Evolutionary conservation across 2,113 vertebrate species (phyloP).

Genomic region (Monarcha castaneiventris): DNA sequence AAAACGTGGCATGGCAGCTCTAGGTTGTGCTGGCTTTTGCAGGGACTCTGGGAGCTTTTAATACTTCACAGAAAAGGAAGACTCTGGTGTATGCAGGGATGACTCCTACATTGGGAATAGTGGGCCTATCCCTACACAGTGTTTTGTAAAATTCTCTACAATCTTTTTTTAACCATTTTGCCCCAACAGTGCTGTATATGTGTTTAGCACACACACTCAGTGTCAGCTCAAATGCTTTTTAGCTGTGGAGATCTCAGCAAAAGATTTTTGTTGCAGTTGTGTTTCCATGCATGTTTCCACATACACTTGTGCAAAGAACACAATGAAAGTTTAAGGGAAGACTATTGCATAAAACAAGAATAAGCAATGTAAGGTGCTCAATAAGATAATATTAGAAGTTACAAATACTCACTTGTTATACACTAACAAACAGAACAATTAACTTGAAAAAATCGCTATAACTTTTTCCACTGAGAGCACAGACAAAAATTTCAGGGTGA

Average conservation of each 20-base stretch:
- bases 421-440: not conserved
- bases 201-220: not conserved
- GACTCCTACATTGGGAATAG: not conserved
- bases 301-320: not conserved
- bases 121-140: not conserved
- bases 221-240: not conserved
- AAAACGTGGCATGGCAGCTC: not conserved
- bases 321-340: not conserved
- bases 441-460: not conserved
- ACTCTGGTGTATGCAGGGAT: not conserved
- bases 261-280: not conserved
- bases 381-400: not conserved
- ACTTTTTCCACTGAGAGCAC: not conserved
- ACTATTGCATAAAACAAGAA: not conserved
- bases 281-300: not conserved
- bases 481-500: not conserved
- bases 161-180: not conserved
- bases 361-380: not conserved
- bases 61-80: not conserved
- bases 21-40: not conserved
- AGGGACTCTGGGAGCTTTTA: not conserved
- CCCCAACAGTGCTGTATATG: not conserved
- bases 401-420: not conserved
- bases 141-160: not conserved
- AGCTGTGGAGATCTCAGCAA: not conserved